A percentile compares a stretch with the other conserved stretches of the same genome.
Conservation (phyloP, 2,888 invertebrate genomes). For the Yponomeuta malinellus region DNA sequence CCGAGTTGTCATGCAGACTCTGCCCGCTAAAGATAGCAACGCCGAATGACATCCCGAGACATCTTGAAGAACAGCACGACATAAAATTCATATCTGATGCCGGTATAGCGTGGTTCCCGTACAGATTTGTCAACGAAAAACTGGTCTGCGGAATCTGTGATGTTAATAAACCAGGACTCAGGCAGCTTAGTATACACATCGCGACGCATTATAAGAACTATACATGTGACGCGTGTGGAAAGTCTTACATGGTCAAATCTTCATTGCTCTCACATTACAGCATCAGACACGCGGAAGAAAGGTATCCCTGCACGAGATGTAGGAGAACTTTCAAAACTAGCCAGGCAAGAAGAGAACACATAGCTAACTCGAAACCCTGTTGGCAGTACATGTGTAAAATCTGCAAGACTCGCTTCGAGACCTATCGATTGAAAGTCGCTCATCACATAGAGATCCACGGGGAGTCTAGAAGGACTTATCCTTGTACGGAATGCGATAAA, state of each 20-base stretch:
- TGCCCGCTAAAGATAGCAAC: conserved; percentile 14
- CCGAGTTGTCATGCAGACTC: conserved; percentile 20
- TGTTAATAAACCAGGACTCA: conserved; percentile 35
- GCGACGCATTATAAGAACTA: conserved; percentile 45
- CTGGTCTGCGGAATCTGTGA: conserved; percentile 40
- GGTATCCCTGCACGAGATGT: conserved; percentile 2
- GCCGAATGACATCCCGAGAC: conserved; percentile 14
- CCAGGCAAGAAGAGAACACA: not conserved
- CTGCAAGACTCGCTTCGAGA: not conserved
- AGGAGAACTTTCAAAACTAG: not conserved
- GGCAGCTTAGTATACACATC: conserved; percentile 45
- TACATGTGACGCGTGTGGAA: conserved; percentile 52
- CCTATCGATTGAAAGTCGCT: not conserved
- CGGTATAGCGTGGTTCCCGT: conserved; percentile 47
- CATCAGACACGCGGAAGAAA: not conserved
- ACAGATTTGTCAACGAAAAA: conserved; percentile 29
- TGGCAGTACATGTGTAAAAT: conserved; percentile 5
- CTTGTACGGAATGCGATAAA: conserved; percentile 7
- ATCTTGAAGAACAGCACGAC: conserved; percentile 18
- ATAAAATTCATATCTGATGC: conserved; percentile 32
- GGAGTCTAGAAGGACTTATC: not conserved
- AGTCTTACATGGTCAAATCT: conserved; percentile 31
- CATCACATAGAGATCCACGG: not conserved
- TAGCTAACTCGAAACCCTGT: not conserved
- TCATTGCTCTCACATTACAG: not conserved